Base-by-base conservation (phyloP, 2,797 vertebrate species). In the Chelon labrosus region DNA sequence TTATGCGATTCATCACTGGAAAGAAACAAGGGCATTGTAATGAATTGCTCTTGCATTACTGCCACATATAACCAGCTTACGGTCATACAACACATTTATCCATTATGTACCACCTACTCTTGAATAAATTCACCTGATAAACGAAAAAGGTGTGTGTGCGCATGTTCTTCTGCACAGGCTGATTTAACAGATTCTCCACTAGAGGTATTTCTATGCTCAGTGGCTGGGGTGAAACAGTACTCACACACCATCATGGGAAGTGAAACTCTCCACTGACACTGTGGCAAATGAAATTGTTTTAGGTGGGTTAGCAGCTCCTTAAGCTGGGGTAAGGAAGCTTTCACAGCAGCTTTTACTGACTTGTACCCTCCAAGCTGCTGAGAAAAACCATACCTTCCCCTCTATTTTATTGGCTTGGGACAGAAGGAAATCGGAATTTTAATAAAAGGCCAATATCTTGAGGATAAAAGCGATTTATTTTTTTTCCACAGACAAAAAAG, bases 241-340 rank as follows among this genome's bases (percentile, higher is more conserved):
- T 73, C 50, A 39, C 55, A 75, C 63, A 72, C 50, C 62, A 51
- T 67, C 60, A 61, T 11, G 44, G 70, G 75, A 49, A 62, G 44
- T 65, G 70, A 66, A 80, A 73, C 56, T 75, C 70, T 77, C 51
- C 49, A 19, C 56, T 76, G 73, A 80, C 79, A 75, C 79, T 17
- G 39, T 77, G 82, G 83, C 79, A 81, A 83, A 81, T 76, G 41
- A 82, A 83, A 86, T 80, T 67, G 75, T 88, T 84, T 82, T 74
- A 69, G 72, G 79, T 79, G 60, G 73, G 75, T 87, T 85, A 77
- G 65, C 68, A 70, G 75, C 79, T 81, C 63, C 60, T 85, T 74
- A 72, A 79, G 51, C 72, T 2, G 5, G 62, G 55, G 52, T 41
- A 56, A 80, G 65, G 70, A 72, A 54, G 58, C 58, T 69, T 65